Conservation (phyloP, 1,140 invertebrate genomes). For the Kradibia gibbosae region DNA sequence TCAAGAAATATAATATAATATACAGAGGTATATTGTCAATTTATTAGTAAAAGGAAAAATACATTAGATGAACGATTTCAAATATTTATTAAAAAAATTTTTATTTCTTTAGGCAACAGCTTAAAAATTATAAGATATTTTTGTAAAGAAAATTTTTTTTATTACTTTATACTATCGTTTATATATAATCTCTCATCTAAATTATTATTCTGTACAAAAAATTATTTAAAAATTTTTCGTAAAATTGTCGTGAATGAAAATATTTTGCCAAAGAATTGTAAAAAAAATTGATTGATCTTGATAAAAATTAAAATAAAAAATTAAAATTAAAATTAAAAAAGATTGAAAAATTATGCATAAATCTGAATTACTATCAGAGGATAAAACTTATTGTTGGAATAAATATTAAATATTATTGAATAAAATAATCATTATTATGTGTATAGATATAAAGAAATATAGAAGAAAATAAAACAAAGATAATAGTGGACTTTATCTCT, state of each 20-base stretch:
- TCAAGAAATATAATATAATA: slow-evolving; percentile 46
- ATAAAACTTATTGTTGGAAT: slow-evolving; percentile 46
- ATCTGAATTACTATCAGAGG: slow-evolving; percentile 15
- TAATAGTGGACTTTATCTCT: slow-evolving; percentile 52
- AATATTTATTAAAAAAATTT: slow-evolving; percentile 19
- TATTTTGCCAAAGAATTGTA: neutral
- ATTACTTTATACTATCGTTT: neutral
- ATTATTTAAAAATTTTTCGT: neutral
- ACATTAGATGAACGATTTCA: slow-evolving; percentile 19
- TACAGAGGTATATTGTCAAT: slow-evolving; percentile 38
- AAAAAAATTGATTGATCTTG: slow-evolving; percentile 22
- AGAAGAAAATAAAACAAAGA: slow-evolving; percentile 20
- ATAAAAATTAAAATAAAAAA: slow-evolving; percentile 13
- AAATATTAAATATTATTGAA: slow-evolving; percentile 43
- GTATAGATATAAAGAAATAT: slow-evolving; percentile 51
- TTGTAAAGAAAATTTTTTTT: neutral
- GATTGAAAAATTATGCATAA: slow-evolving; percentile 3
- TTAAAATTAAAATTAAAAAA: slow-evolving; percentile 13
- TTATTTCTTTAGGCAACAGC: neutral
- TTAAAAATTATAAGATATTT: neutral
- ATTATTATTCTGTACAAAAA: neutral
- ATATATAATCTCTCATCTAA: neutral
- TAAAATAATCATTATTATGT: slow-evolving; percentile 41
- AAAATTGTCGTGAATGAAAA: neutral
- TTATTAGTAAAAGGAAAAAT: slow-evolving; percentile 14